Conservation (phyloP, 2,113 vertebrate species). For the Kryptolebias marmoratus region DNA sequence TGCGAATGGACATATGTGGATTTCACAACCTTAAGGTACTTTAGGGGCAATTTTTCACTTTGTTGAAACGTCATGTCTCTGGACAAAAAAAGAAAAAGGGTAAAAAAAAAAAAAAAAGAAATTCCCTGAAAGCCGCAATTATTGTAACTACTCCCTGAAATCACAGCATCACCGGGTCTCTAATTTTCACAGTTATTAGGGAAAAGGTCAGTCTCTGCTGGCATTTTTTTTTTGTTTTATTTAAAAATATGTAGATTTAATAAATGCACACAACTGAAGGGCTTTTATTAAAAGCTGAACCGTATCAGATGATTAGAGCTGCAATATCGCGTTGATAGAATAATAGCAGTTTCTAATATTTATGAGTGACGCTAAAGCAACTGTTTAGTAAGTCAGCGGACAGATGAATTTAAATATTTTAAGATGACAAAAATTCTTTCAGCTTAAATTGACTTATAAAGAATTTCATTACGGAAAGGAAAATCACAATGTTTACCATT, state of each 20-base stretch:
- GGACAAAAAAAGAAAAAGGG: neutral
- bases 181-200: conserved; percentile 3
- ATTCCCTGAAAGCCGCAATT: conserved; percentile 27
- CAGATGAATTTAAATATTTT: too few relatives aligned
- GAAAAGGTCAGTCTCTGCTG: conserved; percentile 9
- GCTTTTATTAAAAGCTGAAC: neutral
- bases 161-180: conserved; percentile 7
- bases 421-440: neutral
- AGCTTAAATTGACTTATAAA: neutral
- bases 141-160: conserved; percentile 9
- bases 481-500: too few relatives aligned
- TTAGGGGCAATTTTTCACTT: conserved; percentile 50
- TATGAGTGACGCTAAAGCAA: too few relatives aligned
- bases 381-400: too few relatives aligned
- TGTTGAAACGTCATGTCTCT: conserved; percentile 40
- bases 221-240: neutral
- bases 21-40: conserved; percentile 34
- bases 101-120: neutral
- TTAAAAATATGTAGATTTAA: neutral
- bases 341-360: neutral
- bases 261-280: neutral
- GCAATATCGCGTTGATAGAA: neutral
- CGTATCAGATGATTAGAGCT: neutral
- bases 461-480: neutral
- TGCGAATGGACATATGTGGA: conserved; percentile 20